These are phyloP conservation scores for Phenganax marumi DNA, from an alignment of 92 coral and sea anemone genomes.

Conservation along the genomic window DNA sequence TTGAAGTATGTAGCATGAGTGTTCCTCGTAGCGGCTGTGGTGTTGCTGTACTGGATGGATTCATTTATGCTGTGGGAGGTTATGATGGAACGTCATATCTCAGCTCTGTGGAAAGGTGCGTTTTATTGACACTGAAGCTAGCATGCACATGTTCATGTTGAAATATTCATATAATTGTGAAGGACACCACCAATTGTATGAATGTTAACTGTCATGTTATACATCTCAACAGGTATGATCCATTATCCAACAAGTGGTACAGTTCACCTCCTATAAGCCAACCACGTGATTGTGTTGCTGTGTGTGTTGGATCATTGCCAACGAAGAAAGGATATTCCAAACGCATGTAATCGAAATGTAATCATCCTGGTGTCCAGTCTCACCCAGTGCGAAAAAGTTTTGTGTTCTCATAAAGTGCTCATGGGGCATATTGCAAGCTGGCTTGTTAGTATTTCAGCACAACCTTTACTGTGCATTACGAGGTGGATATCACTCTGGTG, in stretches of 20 bases:
- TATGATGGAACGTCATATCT: slow-evolving; percentile 95
- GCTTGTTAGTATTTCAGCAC: too few species aligned
- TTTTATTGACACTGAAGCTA: neutral
- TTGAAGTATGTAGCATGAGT: slow-evolving; percentile 83
- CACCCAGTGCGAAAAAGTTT: neutral
- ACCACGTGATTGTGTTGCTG: slow-evolving; percentile 99
- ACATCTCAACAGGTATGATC: slow-evolving; percentile 70
- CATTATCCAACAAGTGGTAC: slow-evolving; percentile 90
- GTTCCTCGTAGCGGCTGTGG: slow-evolving; percentile 99
- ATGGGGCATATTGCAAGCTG: too few species aligned
- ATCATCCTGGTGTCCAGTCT: neutral
- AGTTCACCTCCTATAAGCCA: slow-evolving; percentile 86
- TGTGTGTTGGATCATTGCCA: slow-evolving; percentile 70
- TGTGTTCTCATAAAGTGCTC: neutral
- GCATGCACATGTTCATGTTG: too few species aligned
- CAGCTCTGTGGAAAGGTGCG: slow-evolving; percentile 93
- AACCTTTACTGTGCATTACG: too few species aligned
- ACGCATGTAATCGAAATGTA: slow-evolving; percentile 15
- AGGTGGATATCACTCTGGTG: too few species aligned
- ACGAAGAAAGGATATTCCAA: slow-evolving; percentile 18
- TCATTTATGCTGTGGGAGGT: slow-evolving; percentile 93
- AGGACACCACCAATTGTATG: neutral
- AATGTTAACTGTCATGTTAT: neutral
- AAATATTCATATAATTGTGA: neutral
- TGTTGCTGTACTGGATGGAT: slow-evolving; percentile 93